These are phyloP conservation scores for Eugnorisma glareosa DNA, from an alignment of 2,888 invertebrate genomes.

Conservation along the genomic window DNA sequence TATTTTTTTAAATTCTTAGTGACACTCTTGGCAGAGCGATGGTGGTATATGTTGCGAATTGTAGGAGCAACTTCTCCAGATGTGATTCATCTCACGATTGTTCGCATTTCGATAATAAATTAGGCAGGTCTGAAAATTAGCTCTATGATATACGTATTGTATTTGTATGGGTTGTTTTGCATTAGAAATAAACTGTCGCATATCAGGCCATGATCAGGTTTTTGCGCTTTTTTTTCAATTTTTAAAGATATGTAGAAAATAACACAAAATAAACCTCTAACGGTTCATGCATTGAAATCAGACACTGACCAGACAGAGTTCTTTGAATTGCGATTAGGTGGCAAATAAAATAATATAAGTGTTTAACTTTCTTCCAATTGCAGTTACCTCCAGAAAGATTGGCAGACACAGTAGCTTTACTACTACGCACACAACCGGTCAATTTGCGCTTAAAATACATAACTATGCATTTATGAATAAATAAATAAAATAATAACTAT, in stretches of 20 bases:
- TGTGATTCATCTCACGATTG: neutral
- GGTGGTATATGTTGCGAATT: neutral
- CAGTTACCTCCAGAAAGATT: neutral
- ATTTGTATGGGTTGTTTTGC: neutral
- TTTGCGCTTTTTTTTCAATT: neutral
- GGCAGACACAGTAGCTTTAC: neutral
- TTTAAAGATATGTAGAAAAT: too few species aligned
- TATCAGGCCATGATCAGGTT: neutral
- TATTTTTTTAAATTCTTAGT: neutral
- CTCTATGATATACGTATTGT: neutral
- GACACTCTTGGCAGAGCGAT: neutral
- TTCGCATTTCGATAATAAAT: neutral
- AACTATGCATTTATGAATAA: conserved; percentile 49
- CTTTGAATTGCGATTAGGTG: neutral
- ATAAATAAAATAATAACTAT: conserved; percentile 21
- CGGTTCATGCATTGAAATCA: neutral
- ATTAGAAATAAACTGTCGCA: neutral
- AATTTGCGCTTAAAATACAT: conserved; percentile 25
- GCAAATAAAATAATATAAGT: neutral
- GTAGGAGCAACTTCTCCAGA: neutral
- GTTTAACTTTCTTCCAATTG: too few species aligned
- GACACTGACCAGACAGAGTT: neutral
- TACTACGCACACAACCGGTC: neutral
- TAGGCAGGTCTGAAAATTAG: neutral
- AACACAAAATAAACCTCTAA: neutral